Evolutionary conservation across 2,888 invertebrate species (phyloP).

Genomic region (Melanophora roralis): DNA sequence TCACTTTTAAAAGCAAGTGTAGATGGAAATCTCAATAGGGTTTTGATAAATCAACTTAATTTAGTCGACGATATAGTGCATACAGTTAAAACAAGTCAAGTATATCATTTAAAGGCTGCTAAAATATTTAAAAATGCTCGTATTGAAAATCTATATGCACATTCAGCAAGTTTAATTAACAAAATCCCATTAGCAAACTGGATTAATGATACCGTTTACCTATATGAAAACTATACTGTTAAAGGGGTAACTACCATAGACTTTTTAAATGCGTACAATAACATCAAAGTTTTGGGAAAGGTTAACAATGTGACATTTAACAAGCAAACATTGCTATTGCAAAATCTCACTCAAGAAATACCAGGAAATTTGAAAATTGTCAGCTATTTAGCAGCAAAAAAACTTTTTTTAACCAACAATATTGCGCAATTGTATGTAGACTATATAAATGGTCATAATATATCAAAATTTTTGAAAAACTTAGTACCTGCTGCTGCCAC

Average conservation of each 20-base stretch:
- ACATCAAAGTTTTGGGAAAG: slow-evolving; percentile 68
- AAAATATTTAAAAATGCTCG: slow-evolving; percentile 76
- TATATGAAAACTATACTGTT: slow-evolving; percentile 76
- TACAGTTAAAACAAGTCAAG: slow-evolving; percentile 68
- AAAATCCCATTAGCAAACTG: slow-evolving; percentile 78
- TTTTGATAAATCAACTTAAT: slow-evolving; percentile 78
- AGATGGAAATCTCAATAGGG: slow-evolving; percentile 71
- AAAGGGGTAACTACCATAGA: slow-evolving; percentile 76
- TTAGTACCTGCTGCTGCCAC: slow-evolving; percentile 62
- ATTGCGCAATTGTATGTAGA: slow-evolving; percentile 69
- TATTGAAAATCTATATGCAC: slow-evolving; percentile 74
- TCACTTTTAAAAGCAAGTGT: slow-evolving; percentile 66
- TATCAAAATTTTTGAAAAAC: slow-evolving; percentile 72
- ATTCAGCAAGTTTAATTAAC: slow-evolving; percentile 73
- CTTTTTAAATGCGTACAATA: slow-evolving; percentile 69
- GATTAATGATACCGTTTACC: slow-evolving; percentile 76
- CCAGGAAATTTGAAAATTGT: slow-evolving; percentile 68
- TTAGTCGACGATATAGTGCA: slow-evolving; percentile 79
- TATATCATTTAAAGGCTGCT: slow-evolving; percentile 77
- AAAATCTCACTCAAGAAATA: slow-evolving; percentile 69
- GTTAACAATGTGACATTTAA: slow-evolving; percentile 77
- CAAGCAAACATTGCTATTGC: slow-evolving; percentile 74
- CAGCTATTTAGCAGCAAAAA: slow-evolving; percentile 65
- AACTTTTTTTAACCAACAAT: slow-evolving; percentile 69
- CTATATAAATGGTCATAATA: slow-evolving; percentile 73